Conservation (phyloP, 1,140 invertebrate species). For the Wasmannia auropunctata region DNA sequence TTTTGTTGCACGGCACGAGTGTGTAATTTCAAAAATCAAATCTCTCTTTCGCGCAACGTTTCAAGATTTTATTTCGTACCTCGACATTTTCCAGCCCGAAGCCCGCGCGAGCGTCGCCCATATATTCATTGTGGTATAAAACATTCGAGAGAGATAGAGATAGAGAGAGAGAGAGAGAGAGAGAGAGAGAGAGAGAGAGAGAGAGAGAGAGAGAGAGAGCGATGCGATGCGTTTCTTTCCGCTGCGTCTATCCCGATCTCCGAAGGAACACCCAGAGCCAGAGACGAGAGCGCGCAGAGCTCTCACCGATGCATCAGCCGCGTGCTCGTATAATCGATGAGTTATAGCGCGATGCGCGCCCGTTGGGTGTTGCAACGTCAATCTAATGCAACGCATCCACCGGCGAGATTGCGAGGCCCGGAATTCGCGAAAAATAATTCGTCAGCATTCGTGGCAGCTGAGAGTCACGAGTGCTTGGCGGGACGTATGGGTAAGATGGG, state of each 20-base stretch:
- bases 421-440: constrained; percentile 69
- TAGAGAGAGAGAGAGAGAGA: too few relatives aligned
- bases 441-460: constrained; percentile 58
- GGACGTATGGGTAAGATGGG: constrained; percentile 62
- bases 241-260: not conserved
- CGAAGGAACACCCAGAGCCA: constrained; percentile 10
- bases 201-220: too few relatives aligned
- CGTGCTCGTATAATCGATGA: constrained; percentile 35
- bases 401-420: constrained; percentile 38
- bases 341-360: constrained; percentile 27
- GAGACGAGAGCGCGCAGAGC: not conserved
- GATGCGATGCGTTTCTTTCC: constrained; percentile 4
- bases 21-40: not conserved
- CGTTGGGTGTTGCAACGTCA: not conserved
- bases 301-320: not conserved
- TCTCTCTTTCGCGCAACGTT: not conserved
- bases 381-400: constrained; percentile 28
- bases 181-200: too few relatives aligned
- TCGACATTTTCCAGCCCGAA: constrained; percentile 1
- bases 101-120: not conserved
- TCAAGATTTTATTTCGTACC: not conserved
- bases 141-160: constrained; percentile 36
- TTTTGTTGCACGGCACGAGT: not conserved
- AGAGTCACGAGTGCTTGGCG: constrained; percentile 52
- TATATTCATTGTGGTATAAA: constrained; percentile 34